Evolutionary conservation across 2,113 vertebrate species (phyloP).

Genomic region (Tamias sibiricus): DNA sequence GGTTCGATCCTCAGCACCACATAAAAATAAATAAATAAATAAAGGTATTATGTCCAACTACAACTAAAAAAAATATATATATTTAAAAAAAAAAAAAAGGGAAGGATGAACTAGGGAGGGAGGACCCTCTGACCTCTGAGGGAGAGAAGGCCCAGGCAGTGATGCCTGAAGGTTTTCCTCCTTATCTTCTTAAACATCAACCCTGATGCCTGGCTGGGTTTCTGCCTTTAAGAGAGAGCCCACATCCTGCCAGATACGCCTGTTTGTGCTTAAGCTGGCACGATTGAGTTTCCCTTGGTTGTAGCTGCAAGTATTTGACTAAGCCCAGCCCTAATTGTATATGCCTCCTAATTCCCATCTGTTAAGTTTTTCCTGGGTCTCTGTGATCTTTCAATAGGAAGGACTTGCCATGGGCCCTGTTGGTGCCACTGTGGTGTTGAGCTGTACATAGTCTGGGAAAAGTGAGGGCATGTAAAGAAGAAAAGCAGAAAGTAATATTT

Average conservation of each 20-base stretch:
- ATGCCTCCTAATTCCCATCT: not conserved
- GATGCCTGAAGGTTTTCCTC: not conserved
- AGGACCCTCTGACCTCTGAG: not conserved
- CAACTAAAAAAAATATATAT: too few relatives aligned
- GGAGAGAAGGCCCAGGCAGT: not conserved
- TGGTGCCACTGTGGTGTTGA: not conserved
- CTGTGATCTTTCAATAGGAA: conserved; percentile 14
- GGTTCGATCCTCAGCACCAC: too few relatives aligned
- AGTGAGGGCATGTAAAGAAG: not conserved
- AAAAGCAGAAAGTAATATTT: not conserved
- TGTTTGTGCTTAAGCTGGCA: not conserved
- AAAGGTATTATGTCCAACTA: too few relatives aligned
- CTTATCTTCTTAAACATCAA: not conserved
- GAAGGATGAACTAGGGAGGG: not conserved
- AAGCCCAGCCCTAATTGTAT: not conserved
- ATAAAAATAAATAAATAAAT: too few relatives aligned
- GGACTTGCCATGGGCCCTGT: not conserved
- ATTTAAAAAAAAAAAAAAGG: too few relatives aligned
- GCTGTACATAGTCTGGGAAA: not conserved
- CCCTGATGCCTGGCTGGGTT: not conserved
- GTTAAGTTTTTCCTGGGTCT: not conserved
- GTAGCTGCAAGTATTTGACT: not conserved
- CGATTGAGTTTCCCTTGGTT: not conserved
- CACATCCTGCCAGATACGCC: not conserved
- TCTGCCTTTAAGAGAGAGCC: not conserved